A percentile compares a stretch with the other conserved stretches of the same genome.
phyloP scores from a whole-genome alignment of 2,113 vertebrate species.

The Gracilinanus agilis region DNA sequence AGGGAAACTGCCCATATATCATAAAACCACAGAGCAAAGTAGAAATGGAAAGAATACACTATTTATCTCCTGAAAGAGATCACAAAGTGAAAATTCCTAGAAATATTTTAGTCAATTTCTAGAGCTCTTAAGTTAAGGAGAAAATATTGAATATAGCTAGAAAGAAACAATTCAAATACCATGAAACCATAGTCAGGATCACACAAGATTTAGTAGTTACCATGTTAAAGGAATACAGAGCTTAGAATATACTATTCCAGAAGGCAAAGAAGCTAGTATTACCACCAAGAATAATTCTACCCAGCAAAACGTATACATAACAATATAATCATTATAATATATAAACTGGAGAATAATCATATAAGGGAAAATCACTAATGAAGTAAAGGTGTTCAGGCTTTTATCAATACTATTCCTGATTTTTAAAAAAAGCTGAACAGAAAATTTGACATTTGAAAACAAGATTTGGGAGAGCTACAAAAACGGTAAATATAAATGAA shows the following conservation, averaged over 20 bases:
- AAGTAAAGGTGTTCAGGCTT: background rate
- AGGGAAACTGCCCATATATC: background rate
- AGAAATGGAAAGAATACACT: no score
- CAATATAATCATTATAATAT: no score
- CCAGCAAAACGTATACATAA: no score
- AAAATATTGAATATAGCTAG: no score
- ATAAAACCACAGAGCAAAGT: background rate
- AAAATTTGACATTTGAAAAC: background rate
- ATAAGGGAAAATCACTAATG: background rate
- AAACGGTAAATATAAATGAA: background rate
- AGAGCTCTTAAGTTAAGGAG: no score
- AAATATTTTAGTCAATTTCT: no score
- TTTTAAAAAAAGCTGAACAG: background rate
- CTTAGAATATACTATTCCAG: background rate
- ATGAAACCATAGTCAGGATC: no score
- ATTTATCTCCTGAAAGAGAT: no score
- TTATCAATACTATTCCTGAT: no score
- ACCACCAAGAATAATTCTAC: background rate
- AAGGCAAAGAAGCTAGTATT: background rate
- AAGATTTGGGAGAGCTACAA: background rate
- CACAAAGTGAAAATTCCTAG: no score
- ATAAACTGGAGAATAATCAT: background rate
- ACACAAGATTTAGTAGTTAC: no score
- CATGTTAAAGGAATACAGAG: background rate
- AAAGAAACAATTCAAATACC: no score